phyloP scores from a whole-genome alignment of 2,113 vertebrate genomes.

The Prietella phreatophila region DNA sequence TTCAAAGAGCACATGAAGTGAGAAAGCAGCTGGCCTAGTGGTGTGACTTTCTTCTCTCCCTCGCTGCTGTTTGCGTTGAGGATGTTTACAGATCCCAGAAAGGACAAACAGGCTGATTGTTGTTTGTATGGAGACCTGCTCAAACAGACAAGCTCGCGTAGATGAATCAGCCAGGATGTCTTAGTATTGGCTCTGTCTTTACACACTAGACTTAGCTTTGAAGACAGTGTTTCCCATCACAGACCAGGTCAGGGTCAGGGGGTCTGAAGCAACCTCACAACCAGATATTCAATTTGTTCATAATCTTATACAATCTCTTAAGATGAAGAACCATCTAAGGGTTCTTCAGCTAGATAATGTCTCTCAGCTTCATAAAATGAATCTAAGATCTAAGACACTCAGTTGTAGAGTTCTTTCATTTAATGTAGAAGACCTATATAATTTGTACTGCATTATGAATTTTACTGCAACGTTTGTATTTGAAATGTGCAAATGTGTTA shows the following conservation, averaged over 20 bases:
- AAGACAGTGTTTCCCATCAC: constrained; percentile 35
- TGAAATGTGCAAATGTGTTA: background rate
- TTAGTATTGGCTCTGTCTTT: constrained; percentile 58
- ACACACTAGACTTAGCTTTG: constrained; percentile 30
- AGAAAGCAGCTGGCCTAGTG: constrained; percentile 72
- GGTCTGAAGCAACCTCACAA: background rate
- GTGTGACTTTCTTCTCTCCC: constrained; percentile 72
- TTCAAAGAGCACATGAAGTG: constrained; percentile 71
- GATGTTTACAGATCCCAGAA: constrained; percentile 77
- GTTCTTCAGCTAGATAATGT: background rate
- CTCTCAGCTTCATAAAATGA: background rate
- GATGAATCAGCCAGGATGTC: constrained; percentile 56
- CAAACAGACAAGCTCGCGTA: constrained; percentile 62
- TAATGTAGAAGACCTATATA: background rate
- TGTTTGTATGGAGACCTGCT: constrained; percentile 61
- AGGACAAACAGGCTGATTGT: constrained; percentile 72
- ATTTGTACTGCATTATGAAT: background rate
- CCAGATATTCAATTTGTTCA: background rate
- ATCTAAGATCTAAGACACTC: no score
- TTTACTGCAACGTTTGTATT: background rate
- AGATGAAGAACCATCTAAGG: background rate
- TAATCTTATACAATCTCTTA: background rate
- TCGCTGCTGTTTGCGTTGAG: constrained; percentile 73
- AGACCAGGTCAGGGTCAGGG: background rate
- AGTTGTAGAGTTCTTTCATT: background rate